phyloP scores from a whole-genome alignment of 2,888 invertebrate species.

The Digitonthophagus gazella region DNA sequence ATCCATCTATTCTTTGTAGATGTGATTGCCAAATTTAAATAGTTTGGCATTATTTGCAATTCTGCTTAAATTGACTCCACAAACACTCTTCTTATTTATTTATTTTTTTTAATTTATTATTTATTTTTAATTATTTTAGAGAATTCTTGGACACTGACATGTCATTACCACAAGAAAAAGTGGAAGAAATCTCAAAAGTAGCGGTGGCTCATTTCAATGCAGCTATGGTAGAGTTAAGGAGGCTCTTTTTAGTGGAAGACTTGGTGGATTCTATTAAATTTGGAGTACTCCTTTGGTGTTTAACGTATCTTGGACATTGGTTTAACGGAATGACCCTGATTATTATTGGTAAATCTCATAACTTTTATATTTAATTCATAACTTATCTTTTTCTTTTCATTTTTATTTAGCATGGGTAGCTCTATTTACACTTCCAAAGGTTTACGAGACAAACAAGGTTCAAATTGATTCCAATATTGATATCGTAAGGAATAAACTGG shows the following conservation, averaged over 20 bases:
- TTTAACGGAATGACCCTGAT: constrained; percentile 99
- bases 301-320: constrained; percentile 97
- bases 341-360: constrained; percentile 74
- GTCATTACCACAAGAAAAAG: constrained; percentile 86
- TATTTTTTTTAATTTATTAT: constrained; percentile 3
- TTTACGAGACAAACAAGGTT: constrained; percentile 92
- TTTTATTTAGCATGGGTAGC: constrained; percentile 78
- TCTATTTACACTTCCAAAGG: constrained; percentile 93
- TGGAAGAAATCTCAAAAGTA: constrained; percentile 82
- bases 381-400: constrained; percentile 17
- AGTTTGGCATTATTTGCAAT: too few species aligned
- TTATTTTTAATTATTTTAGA: constrained; percentile 47
- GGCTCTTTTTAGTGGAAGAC: constrained; percentile 95
- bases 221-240: constrained; percentile 76
- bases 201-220: constrained; percentile 87
- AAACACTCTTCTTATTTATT: background rate
- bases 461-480: constrained; percentile 90
- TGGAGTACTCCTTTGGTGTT: constrained; percentile 90
- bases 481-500: constrained; percentile 81
- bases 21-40: too few species aligned
- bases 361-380: constrained; percentile 19
- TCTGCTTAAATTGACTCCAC: background rate
- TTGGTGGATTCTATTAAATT: constrained; percentile 95
- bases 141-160: constrained; percentile 85
- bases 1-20: constrained; percentile 11